Evolutionary conservation across 2,797 vertebrate genomes (phyloP), one percentile per base, ranked within the genome.

Genomic region (Salmo trutta): DNA sequence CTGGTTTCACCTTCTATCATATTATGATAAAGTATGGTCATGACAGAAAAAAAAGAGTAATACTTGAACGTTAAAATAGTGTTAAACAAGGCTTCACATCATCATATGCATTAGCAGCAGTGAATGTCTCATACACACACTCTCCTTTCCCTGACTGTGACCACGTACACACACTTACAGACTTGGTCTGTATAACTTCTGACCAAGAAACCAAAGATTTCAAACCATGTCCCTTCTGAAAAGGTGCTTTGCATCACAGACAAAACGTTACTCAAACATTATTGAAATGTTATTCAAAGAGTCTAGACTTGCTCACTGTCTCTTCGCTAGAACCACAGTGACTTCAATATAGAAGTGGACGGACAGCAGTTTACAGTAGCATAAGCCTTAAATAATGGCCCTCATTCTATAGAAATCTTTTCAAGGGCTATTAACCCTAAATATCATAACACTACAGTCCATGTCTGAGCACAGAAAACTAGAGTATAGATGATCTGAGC

Each of bases 41-140:
- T 73, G 64, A 27, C 47, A 73, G 51, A 41, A 76, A 68, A 36
- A 73, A 74, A 66, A 17, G 1, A 76, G 71, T 79, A 87, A 90
- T 87, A 89, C 86, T 90, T 86, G 1, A 21, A 83, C 74, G 80
- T 75, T 7, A 10, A 86, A 89, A 91, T 84, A 91, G 86, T 89
- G 90, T 86, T 54, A 84, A 59, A 84, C 75, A 84, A 91, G 80
- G 87, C 78, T 41, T 80, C 75, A 74, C 19, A 33, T 77, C 71
- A 41, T 82, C 54, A 47, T 47, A 10, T 77, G 79, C 84, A 84
- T 88, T 88, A 91, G 91, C 92, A 93, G 91, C 88, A 84, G 82
- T 86, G 77, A 81, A 59, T n/a, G n/a, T 64, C 36, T 75, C 77
- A 52, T 6, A 33, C 71, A 47, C 56, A 56, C 14, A 53, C 79